Base-by-base conservation (phyloP, 2,797 vertebrate genomes). In the Hybognathus amarus region DNA sequence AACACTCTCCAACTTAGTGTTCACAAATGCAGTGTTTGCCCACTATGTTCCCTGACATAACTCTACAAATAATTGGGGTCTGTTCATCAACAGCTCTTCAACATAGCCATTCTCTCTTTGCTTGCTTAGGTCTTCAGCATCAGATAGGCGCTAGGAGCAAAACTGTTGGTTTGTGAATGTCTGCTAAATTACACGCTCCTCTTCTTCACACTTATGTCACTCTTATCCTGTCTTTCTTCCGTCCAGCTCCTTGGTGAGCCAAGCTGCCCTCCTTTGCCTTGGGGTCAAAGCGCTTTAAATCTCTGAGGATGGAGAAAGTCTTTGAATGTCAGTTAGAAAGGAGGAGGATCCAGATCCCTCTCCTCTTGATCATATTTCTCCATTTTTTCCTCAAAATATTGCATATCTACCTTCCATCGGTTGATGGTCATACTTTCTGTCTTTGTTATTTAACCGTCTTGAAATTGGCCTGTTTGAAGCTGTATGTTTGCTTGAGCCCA, bases 191-290 rank as follows among this genome's bases (percentile, higher is more conserved):
- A 92, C 88, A 91, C 84, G 85, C 79, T 85, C 52, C 83, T 88
- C 86, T 92, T 92, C 89, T 87, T 85, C 77, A 90, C 77, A 89
- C 87, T 89, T 83, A 84, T 90, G 86, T 87, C 79, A 85, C 88
- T 87, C 93, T 87, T 91, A 92, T 92, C 89, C 92, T 76, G 88
- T 74, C 92, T 93, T 94, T 91, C 92, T 90, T 88, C 77, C 22
- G 9, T 70, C 69, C 90, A 87, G 91, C 86, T 88, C 89, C 87
- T 89, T 79, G 87, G 87, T 89, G 85, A 85, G 82, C 47, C 85
- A 52, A 80, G 73, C 79, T 91, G 88, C 85, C 86, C 91, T 91
- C 85, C 87, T 74, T 89, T 88, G 87, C 88, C 89, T 83, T 66
- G 77, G 82, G 88, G 89, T 90, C 90, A 89, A 89, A 90, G 80